Conservation (phyloP, 2,888 invertebrate species). For the Watsonalla cultraria region DNA sequence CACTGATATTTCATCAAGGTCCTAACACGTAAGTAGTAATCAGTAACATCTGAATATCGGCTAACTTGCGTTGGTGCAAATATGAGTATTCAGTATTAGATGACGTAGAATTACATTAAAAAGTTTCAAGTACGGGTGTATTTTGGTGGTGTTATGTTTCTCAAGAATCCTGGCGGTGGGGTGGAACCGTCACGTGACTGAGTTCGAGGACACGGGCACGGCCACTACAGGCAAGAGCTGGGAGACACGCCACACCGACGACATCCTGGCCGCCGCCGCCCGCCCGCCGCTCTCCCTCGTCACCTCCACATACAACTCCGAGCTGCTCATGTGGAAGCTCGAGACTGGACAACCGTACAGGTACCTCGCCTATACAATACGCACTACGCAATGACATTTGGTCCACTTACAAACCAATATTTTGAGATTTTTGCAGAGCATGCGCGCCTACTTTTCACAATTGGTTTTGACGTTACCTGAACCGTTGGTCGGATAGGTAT, state of each 20-base stretch:
- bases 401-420: too few species aligned
- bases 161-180: constrained; percentile 85
- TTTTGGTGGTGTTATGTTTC: background rate
- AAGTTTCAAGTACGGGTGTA: background rate
- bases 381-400: too few species aligned
- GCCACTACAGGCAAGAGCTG: constrained; percentile 82
- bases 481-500: too few species aligned
- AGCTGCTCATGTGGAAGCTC: constrained; percentile 88
- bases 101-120: too few species aligned
- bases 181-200: constrained; percentile 86
- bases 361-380: constrained; percentile 16
- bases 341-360: constrained; percentile 89
- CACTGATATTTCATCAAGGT: too few species aligned
- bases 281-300: constrained; percentile 83
- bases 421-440: too few species aligned
- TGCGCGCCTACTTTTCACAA: too few species aligned
- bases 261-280: constrained; percentile 84
- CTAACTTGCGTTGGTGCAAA: too few species aligned
- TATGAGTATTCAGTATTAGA: too few species aligned
- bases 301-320: constrained; percentile 88
- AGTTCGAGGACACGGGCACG: constrained; percentile 77
- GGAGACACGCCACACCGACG: constrained; percentile 85
- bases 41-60: too few species aligned
- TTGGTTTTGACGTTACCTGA: too few species aligned
- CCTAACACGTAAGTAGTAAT: too few species aligned